phyloP scores from a whole-genome alignment of 1,140 invertebrate genomes.

The Coelopa frigida region DNA sequence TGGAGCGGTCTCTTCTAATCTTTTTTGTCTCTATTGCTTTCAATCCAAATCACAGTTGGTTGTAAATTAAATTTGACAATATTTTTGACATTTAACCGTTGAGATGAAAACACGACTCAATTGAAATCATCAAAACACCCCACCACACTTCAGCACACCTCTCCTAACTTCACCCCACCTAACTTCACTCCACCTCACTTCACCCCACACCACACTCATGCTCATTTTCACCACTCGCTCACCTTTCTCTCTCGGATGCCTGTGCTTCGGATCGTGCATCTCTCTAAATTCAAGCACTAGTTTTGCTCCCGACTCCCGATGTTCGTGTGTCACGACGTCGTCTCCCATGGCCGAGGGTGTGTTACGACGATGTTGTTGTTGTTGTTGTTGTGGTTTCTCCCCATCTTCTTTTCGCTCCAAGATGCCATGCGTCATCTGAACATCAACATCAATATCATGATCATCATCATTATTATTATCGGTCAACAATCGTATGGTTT shows the following conservation, averaged over 20 bases:
- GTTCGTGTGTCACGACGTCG: neutral
- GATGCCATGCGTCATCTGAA: constrained; percentile 15
- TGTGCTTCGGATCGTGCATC: constrained; percentile 52
- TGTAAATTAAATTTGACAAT: too few relatives aligned
- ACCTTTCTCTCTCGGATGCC: constrained; percentile 45
- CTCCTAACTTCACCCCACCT: neutral
- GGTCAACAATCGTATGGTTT: constrained; percentile 12
- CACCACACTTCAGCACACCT: too few relatives aligned
- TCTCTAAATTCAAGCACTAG: constrained; percentile 45
- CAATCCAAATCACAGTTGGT: too few relatives aligned
- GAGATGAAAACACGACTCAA: too few relatives aligned
- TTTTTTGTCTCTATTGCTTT: too few relatives aligned
- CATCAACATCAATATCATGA: constrained; percentile 16
- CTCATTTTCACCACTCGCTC: constrained; percentile 4
- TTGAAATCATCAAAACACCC: too few relatives aligned
- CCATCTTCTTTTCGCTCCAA: constrained; percentile 4
- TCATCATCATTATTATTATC: constrained; percentile 8
- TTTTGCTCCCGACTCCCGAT: too few relatives aligned
- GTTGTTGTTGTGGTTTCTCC: constrained; percentile 5
- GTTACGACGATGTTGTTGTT: neutral
- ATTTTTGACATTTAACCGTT: too few relatives aligned
- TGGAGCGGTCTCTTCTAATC: too few relatives aligned
- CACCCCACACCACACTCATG: too few relatives aligned
- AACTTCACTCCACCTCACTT: too few relatives aligned
- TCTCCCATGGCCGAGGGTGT: neutral